These are phyloP conservation scores for cattle (Bos taurus) DNA, from an alignment of 2,113 vertebrate species.

Conservation along the genomic window ARS-UCD2.0 NC_037339.1:35155501-35156000, in stretches of 20 bases:
- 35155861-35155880: background rate
- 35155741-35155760: background rate
- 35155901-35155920: background rate
- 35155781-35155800: background rate
- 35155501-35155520: background rate
- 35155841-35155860: background rate
- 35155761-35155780: background rate
- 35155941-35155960: background rate
- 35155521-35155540: background rate
- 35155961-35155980: background rate
- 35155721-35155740: background rate
- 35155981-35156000: background rate
- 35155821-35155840: background rate
- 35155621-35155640: background rate
- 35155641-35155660: conserved; percentile 31
- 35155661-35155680: background rate
- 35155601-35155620: conserved; percentile 49
- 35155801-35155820: background rate
- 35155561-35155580: conserved; percentile 50
- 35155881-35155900: background rate
- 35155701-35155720: background rate
- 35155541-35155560: conserved; percentile 31
- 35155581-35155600: conserved; percentile 40
- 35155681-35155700: background rate
- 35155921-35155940: background rate